Evolutionary conservation across 2,113 vertebrate genomes (phyloP), one percentile per base, ranked within the genome.

Genomic region (Mustela lutreola): DNA sequence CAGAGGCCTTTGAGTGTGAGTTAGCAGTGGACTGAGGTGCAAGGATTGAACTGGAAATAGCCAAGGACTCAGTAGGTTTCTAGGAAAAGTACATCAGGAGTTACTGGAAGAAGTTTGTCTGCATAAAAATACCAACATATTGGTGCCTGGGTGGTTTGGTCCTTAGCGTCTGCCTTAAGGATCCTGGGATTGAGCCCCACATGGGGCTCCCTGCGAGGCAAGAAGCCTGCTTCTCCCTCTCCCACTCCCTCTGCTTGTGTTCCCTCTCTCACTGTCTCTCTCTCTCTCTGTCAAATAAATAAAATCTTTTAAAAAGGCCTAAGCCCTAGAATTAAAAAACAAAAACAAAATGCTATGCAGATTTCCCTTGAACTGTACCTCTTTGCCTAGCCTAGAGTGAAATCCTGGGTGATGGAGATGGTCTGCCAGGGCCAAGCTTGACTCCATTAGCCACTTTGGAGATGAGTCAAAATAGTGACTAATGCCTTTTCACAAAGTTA

Each of bases 311-410:
- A 58, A 58, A 58, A 58, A 58, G 18, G 18, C 53, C 53, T 56
- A 56, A 19, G 56, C 56, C 56, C 21, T 58, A 58, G 19, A 58
- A 58, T 58, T 58, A 22, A 58, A 58, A 58, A 21, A 58, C 19
- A 22, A 58, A 58, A 58, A 58, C 28, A 94, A 83, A 76, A 65
- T 70, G 3, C 33, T 73, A 26, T 53, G 62, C 90, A 80, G 24
- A 94, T 88, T 90, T 97, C 71, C 76, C 36, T 94, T 93, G 73
- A 83, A 87, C 4, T 83, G 14, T 86, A 83, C 45, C 48, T 80
- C 33, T 95, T 92, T 92, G 11, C 58, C 26, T 88, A 83, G 19
- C 63, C n/a, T 16, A 62, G 45, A 83, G 24, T 71, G 42, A 93
- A 88, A 78, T 42, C 62, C 26, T 28, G 86, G 33, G 79, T 87